A percentile compares a stretch with the other conserved stretches of the same genome.
phyloP scores from a whole-genome alignment of 2,113 vertebrate species.

The Alethe diademata region DNA sequence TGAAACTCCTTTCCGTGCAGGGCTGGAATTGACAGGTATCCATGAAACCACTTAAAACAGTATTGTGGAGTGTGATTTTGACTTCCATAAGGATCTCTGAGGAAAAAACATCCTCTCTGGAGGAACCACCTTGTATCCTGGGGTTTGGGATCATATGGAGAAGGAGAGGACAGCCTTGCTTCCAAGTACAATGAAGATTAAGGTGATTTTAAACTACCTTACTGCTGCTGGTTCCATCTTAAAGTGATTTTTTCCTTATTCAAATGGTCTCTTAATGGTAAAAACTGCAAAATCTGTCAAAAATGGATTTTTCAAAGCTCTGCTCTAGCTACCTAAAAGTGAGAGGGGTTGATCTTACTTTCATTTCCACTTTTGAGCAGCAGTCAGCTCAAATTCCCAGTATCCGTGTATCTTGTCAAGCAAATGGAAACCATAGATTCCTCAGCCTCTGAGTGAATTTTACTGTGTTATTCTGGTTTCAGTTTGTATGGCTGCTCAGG shows the following conservation, averaged over 20 bases:
- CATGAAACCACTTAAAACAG: not conserved
- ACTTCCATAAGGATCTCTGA: constrained; percentile 83
- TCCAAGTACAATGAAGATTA: constrained; percentile 85
- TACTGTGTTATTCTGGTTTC: not conserved
- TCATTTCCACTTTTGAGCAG: not conserved
- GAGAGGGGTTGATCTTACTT: not conserved
- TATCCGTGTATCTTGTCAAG: not conserved
- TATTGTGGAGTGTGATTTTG: constrained; percentile 87
- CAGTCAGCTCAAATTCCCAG: not conserved
- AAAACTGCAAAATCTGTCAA: not conserved
- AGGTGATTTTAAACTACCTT: constrained; percentile 75
- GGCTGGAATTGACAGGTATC: constrained; percentile 27
- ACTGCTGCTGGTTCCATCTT: not conserved
- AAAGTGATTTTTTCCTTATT: not conserved
- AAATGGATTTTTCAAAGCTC: not conserved
- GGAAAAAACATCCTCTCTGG: constrained; percentile 85
- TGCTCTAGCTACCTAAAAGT: not conserved
- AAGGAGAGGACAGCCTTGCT: constrained; percentile 84
- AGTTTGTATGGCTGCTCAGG: not conserved
- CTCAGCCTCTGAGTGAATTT: not conserved
- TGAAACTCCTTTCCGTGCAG: not conserved
- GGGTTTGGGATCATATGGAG: constrained; percentile 84
- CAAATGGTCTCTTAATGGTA: not conserved
- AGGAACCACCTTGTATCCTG: constrained; percentile 81
- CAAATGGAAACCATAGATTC: not conserved